phyloP scores from a whole-genome alignment of 1,140 invertebrate genomes.

The Trichonephila clavipes region DNA sequence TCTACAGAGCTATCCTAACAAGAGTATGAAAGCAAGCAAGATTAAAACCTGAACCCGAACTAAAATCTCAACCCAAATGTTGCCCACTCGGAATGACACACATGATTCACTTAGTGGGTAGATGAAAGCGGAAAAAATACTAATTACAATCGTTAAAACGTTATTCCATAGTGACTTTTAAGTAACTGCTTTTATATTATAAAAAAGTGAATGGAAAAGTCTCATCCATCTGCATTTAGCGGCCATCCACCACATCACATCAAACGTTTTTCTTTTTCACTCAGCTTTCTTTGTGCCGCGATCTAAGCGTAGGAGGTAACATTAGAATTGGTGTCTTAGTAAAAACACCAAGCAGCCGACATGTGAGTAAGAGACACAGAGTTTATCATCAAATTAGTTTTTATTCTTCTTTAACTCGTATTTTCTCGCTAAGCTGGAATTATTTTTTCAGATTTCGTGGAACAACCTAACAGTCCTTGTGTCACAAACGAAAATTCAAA shows the following conservation, averaged over 20 bases:
- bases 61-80: slow-evolving; percentile 5
- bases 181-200: slow-evolving; percentile 23
- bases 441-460: not conserved
- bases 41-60: not conserved
- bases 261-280: not conserved
- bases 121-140: slow-evolving; percentile 66
- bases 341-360: not conserved
- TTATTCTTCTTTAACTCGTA: not conserved
- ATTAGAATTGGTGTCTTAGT: not conserved
- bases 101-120: slow-evolving; percentile 35
- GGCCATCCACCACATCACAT: not conserved
- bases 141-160: slow-evolving; percentile 65
- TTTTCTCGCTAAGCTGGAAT: not conserved
- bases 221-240: slow-evolving; percentile 65
- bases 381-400: slow-evolving; percentile 23
- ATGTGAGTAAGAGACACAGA: not conserved
- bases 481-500: not conserved
- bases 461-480: not conserved
- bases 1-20: not conserved
- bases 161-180: slow-evolving; percentile 36
- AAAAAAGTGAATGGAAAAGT: slow-evolving; percentile 62
- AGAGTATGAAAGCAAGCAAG: not conserved
- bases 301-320: slow-evolving; percentile 52
- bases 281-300: slow-evolving; percentile 2
- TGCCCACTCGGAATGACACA: slow-evolving; percentile 36